Evolutionary conservation across 2,797 vertebrate genomes (phyloP).

Genomic region (Nannoperca australis): DNA sequence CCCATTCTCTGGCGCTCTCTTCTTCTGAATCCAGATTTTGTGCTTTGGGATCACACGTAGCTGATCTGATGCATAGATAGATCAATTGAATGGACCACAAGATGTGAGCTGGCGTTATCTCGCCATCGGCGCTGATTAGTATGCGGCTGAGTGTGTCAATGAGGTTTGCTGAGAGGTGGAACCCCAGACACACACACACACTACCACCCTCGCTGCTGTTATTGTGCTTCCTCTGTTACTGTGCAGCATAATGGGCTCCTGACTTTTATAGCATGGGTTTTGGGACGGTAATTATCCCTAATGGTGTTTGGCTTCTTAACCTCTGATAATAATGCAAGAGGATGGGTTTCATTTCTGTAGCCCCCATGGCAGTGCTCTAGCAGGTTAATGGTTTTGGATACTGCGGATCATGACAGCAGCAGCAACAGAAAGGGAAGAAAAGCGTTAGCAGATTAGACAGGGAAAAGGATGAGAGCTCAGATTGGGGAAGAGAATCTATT

Average conservation of each 20-base stretch:
- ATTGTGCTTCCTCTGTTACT: slow-evolving; percentile 69
- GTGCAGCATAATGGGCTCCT: slow-evolving; percentile 66
- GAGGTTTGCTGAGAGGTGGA: slow-evolving; percentile 80
- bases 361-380: slow-evolving; percentile 60
- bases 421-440: slow-evolving; percentile 67
- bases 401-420: slow-evolving; percentile 78
- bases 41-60: slow-evolving; percentile 33
- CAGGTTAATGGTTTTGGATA: slow-evolving; percentile 75
- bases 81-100: slow-evolving; percentile 61
- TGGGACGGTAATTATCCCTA: slow-evolving; percentile 69
- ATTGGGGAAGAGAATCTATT: slow-evolving; percentile 78
- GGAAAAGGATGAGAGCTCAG: slow-evolving; percentile 73
- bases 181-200: slow-evolving; percentile 73
- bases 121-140: slow-evolving; percentile 78
- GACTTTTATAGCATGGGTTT: slow-evolving; percentile 70
- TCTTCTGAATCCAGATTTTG: slow-evolving; percentile 41
- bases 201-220: slow-evolving; percentile 70
- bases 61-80: slow-evolving; percentile 45
- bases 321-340: slow-evolving; percentile 69
- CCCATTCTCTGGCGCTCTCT: slow-evolving; percentile 43
- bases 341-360: slow-evolving; percentile 65
- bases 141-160: slow-evolving; percentile 81
- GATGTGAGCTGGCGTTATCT: slow-evolving; percentile 62
- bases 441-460: slow-evolving; percentile 72
- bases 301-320: slow-evolving; percentile 77